Evolutionary conservation across 1,140 invertebrate genomes (phyloP).

Genomic region (Chrysopa pallens): DNA sequence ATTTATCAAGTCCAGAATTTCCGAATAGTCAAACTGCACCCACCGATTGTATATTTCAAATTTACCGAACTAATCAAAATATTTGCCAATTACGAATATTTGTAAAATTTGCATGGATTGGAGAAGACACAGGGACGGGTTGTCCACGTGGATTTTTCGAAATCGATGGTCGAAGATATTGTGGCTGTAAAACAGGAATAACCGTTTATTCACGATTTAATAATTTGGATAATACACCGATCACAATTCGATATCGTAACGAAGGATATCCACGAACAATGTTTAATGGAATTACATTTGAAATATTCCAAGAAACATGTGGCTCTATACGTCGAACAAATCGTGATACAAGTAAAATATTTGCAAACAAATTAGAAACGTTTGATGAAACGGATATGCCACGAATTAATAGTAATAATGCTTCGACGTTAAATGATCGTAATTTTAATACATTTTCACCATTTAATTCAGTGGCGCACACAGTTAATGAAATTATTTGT

Average conservation of each 20-base stretch:
- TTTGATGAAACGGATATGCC: constrained; percentile 16
- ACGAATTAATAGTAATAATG: constrained; percentile 15
- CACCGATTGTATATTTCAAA: constrained; percentile 28
- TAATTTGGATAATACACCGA: constrained; percentile 14
- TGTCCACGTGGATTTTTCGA: constrained; percentile 30
- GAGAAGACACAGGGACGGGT: constrained; percentile 15
- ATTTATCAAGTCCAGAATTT: constrained; percentile 35
- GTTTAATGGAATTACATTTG: constrained; percentile 30
- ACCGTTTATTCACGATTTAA: constrained; percentile 20
- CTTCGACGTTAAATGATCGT: constrained; percentile 17
- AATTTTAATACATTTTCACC: constrained; percentile 16
- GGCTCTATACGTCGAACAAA: constrained; percentile 14
- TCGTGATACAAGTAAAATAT: constrained; percentile 13
- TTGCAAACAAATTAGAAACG: constrained; percentile 19
- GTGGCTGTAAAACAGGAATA: constrained; percentile 32
- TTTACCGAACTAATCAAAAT: constrained; percentile 24
- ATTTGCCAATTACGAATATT: constrained; percentile 30
- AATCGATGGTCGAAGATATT: constrained; percentile 31
- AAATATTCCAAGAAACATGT: constrained; percentile 33
- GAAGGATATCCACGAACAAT: constrained; percentile 13
- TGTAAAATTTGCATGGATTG: constrained; percentile 34
- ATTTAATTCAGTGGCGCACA: constrained; percentile 19
- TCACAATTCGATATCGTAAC: constrained; percentile 20
- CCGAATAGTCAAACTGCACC: constrained; percentile 18
- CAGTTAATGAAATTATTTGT: constrained; percentile 9